phyloP scores from a whole-genome alignment of 2,888 invertebrate species.

The Andrena fulva region DNA sequence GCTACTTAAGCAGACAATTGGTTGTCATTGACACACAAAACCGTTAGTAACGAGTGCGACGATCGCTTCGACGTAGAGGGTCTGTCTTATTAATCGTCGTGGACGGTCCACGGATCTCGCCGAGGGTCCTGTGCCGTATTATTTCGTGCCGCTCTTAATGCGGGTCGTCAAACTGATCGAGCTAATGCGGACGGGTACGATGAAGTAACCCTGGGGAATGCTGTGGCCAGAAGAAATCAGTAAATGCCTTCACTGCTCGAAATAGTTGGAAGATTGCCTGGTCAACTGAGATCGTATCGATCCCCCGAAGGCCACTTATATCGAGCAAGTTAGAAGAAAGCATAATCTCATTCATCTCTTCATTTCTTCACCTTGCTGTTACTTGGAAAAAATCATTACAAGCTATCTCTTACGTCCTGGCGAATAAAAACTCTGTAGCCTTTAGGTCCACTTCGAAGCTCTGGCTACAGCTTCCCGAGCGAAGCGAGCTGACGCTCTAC shows the following conservation, averaged over 20 bases:
- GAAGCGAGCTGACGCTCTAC: too few relatives aligned
- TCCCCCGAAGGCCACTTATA: too few relatives aligned
- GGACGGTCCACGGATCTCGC: background rate
- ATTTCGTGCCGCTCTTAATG: background rate
- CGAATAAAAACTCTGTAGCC: too few relatives aligned
- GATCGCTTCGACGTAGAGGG: slow-evolving; percentile 55
- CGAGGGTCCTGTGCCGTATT: slow-evolving; percentile 4
- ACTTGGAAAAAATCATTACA: too few relatives aligned
- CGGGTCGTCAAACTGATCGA: slow-evolving; percentile 8
- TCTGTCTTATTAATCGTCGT: slow-evolving; percentile 44
- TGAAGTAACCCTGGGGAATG: background rate
- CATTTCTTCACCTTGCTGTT: too few relatives aligned
- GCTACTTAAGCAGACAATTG: slow-evolving; percentile 79
- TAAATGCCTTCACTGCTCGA: background rate
- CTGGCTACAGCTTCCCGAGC: too few relatives aligned
- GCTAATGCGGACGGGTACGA: background rate
- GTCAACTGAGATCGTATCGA: too few relatives aligned
- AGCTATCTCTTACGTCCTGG: too few relatives aligned
- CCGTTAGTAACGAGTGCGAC: slow-evolving; percentile 66
- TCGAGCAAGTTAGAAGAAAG: too few relatives aligned
- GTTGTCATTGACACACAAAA: slow-evolving; percentile 79
- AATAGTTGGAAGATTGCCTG: background rate
- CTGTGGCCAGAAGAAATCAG: background rate
- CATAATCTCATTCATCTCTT: too few relatives aligned
- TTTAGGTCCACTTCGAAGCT: too few relatives aligned